Conservation (phyloP, 2,113 vertebrate genomes). For the Bos indicus region DNA sequence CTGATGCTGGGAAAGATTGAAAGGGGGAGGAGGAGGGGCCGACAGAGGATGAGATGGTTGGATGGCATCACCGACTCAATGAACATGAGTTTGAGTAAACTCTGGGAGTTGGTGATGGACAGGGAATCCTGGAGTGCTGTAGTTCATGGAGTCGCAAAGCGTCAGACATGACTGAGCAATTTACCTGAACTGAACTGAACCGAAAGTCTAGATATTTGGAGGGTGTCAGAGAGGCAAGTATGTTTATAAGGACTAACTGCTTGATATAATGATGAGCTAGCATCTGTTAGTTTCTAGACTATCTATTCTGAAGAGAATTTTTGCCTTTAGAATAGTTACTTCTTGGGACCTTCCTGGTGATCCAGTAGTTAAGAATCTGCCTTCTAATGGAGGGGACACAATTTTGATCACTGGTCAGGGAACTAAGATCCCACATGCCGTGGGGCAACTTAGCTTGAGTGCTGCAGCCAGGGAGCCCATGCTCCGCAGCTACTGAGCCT, state of each 20-base stretch:
- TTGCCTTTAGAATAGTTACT: neutral
- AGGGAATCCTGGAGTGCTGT: neutral
- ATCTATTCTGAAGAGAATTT: neutral
- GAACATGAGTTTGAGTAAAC: neutral
- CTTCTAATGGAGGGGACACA: neutral
- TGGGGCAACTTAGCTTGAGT: neutral
- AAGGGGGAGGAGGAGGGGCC: neutral
- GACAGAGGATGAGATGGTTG: neutral
- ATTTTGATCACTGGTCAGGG: neutral
- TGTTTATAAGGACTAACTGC: neutral
- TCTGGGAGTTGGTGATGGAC: neutral
- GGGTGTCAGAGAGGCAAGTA: neutral
- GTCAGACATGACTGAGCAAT: neutral
- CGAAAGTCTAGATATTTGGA: neutral
- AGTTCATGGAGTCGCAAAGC: neutral
- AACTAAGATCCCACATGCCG: rapidly evolving
- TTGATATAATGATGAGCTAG: neutral
- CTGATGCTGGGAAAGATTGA: neutral
- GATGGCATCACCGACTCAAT: neutral
- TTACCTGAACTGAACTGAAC: neutral
- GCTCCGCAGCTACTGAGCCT: rapidly evolving
- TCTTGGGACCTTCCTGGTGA: neutral
- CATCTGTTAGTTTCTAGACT: neutral
- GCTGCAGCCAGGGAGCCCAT: neutral
- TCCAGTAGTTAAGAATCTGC: neutral